Base-by-base conservation (phyloP, 2,888 invertebrate species). In the Drosophila mettleri region DNA sequence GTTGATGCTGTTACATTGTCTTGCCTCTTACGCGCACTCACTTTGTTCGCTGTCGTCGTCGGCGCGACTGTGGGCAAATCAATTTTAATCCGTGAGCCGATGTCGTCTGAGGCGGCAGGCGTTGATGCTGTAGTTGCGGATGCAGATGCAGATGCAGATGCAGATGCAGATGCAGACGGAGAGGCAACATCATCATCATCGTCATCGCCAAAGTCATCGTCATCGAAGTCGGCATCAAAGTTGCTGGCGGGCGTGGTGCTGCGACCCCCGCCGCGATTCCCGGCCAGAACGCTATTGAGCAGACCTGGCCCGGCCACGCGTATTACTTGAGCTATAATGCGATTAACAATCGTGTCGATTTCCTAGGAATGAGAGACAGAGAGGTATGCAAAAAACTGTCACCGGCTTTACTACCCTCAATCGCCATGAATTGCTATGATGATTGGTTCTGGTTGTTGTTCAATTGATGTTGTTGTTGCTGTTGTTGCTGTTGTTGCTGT, bases 241-340 rank as follows among this genome's bases (percentile, higher is more conserved):
- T 93, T 93, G 68, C 92, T 92, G 12, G 89, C 91, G 33, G 78
- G 61, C 8, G 79, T 78, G 9, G 87, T 74, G 46, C 77, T 76
- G 24, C 66, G 75, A 20, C 63, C 59, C 9, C 36, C 66, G 43
- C 82, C 85, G 22, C 84, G 86, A 75, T 88, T 86, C 49, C 86
- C 89, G 61, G 90, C 88, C 72, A 91, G 76, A 43, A 92, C 73
- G 12, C 90, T 90, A 34, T 90, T 91, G 33, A 92, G 85, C 77
- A 97, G 93, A 78, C 95, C 93, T 16, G 97, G 95, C 43, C 97
- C 97, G 89, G 97, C 94, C 75, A 95, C 94, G 86, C 95, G 94
- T 92, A 97, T 95, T 89, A 97, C 93, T 92, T 92, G 92, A 63
- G 91, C 90, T 86, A 92, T 90, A 69, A 92, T 89, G 67, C 90